Base-by-base conservation (phyloP, 1,140 invertebrate genomes). In the Coptotermes formosanus region DNA sequence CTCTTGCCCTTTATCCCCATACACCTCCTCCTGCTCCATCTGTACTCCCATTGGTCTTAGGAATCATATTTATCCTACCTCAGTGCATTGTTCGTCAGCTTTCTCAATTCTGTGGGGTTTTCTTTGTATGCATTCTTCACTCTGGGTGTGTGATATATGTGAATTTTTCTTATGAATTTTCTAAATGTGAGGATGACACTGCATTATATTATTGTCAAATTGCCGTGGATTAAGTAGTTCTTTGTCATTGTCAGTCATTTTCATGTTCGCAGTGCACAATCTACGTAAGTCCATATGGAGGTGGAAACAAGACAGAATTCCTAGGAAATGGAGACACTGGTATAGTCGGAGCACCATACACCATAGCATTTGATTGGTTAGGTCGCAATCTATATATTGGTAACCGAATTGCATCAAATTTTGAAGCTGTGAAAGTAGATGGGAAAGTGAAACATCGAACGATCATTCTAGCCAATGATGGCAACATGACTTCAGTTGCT, bases 351-450 rank as follows among this genome's bases (percentile, higher is more conserved):
- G 95, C 97, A 0, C 97, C 98, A 1, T 97, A 97, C 82, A 94
- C 96, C 2, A 94, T 99, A 52, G 98, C 98, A 0, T 96, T 99
- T 89, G 98, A 99, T 90, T 99, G 98, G 98, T 92, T 99, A 48
- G 98, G 98, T 16, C 92, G 98, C 69, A 99, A 99, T 91, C 90
- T 99, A 14, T 99, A 97, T 89, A 95, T 99, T 88, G 98, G 97
- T 21, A 99, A 99, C 89, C 94, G 95, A 32, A 93, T 96, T 75
- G 97, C 97, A 19, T 96, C 97, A 44, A 98, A 98, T 87, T 97
- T 99, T 86, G 98, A 99, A 91, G 95, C 98, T 0, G 94, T 99
- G 6, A 95, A 96, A 89, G 93, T 97, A 1, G 97, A 98, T 89
- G 95, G 96, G 0, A 96, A 97, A 90, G 92, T 94, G 1, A 95